Evolutionary conservation across 2,888 invertebrate species (phyloP), one percentile per base, ranked within the genome.

Genomic region (Drepana falcataria): DNA sequence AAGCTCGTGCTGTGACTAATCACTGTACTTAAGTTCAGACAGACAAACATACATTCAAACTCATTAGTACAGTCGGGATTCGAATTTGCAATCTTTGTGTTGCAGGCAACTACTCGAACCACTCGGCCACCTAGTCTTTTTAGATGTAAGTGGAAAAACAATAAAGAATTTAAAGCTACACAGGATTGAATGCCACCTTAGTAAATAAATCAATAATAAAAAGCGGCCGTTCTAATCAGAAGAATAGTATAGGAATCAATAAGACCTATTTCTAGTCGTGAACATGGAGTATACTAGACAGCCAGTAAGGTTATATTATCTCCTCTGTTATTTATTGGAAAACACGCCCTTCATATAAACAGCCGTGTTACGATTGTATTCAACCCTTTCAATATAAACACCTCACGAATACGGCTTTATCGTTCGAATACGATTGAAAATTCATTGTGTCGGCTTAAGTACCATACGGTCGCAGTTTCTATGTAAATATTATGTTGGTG

Each of bases 381-480:
- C 49, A 51, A 40, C 34, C 49, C 40, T 34, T 51, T 34, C 33
- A 40, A 51, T 51, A 51, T 51, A 49, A 48, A 41, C 51, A 40
- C 40, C 34, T 40, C 40, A 35, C 35, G 44, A 44, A 44, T 37
- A 3, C 37, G 44, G 44, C 44, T 44, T 9, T 44, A 9, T 3
- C 44, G 44, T 9, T 44, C 6, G 9, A 44, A 44, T 9, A 9
- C 44, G 44, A 44, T 44, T 44, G 44, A 44, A 44, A 44, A 44
- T 44, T 44, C 44, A 44, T 44, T 44, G 44, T 44, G 44, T 44
- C 44, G 44, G 44, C 9, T 44, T 44, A 44, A 44, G 44, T 44
- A 44, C 44, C 44, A 9, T 9, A 9, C 9, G 44, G 3, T 44
- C 41, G 4, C 41, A 41, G 41, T 41, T 41, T 6, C 44, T 44